Evolutionary conservation across 2,113 vertebrate genomes (phyloP).

Genomic region (Bostrychus sinensis): DNA sequence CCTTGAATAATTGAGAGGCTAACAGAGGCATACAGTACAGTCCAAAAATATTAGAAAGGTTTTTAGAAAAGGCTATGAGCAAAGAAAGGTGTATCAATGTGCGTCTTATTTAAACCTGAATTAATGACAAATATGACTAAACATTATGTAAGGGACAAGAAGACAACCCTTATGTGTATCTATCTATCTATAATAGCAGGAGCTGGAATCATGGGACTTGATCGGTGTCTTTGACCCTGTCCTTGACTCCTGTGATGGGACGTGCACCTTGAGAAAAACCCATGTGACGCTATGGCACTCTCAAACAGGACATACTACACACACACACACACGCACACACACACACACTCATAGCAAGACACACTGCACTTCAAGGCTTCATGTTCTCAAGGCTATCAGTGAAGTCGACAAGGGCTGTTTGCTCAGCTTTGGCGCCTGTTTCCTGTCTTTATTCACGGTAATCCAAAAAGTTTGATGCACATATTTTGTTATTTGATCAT

Average conservation of each 20-base stretch:
- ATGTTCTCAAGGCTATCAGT: slow-evolving; percentile 72
- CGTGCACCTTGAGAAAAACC: slow-evolving; percentile 68
- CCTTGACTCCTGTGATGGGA: slow-evolving; percentile 57
- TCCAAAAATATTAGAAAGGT: too few relatives aligned
- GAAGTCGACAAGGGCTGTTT: slow-evolving; percentile 64
- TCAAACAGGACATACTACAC: slow-evolving; percentile 27
- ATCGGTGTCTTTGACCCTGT: slow-evolving; percentile 66
- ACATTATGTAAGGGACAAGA: too few relatives aligned
- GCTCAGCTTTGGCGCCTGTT: slow-evolving; percentile 75
- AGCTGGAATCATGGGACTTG: slow-evolving; percentile 51
- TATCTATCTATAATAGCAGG: too few relatives aligned
- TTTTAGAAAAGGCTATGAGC: too few relatives aligned
- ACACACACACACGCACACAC: slow-evolving; percentile 39
- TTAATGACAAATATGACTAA: too few relatives aligned
- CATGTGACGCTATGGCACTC: slow-evolving; percentile 54
- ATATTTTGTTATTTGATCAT: too few relatives aligned
- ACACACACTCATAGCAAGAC: slow-evolving; percentile 24
- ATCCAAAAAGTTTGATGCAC: not conserved
- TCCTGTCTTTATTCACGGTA: slow-evolving; percentile 54
- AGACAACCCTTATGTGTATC: too few relatives aligned
- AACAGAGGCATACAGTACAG: too few relatives aligned
- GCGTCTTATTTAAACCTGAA: too few relatives aligned
- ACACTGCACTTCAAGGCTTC: slow-evolving; percentile 67
- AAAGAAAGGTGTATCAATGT: too few relatives aligned
- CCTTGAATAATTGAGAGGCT: too few relatives aligned